Percentiles rank a stretch among this genome's conserved stretches.
Conservation (phyloP, 2,113 vertebrate genomes). For the Mirza zaza region DNA sequence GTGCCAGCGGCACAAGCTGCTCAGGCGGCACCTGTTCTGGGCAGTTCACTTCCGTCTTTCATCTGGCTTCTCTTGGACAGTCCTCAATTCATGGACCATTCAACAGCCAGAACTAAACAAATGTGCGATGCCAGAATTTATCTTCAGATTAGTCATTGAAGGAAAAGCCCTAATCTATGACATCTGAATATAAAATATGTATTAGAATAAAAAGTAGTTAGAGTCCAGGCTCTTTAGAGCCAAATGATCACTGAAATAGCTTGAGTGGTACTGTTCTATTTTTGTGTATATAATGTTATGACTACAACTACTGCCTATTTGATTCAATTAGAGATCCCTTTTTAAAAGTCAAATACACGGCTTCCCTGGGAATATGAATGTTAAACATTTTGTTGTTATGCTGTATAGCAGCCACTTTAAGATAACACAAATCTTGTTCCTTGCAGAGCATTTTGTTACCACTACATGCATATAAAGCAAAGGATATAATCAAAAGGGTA, state of each 20-base stretch:
- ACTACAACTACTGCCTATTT: background rate
- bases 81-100: background rate
- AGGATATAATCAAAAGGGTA: slow-evolving; percentile 35
- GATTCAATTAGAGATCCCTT: background rate
- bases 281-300: slow-evolving; percentile 9
- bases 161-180: background rate
- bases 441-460: background rate
- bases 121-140: background rate
- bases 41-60: background rate
- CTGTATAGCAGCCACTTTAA: background rate
- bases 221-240: background rate
- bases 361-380: slow-evolving; percentile 13
- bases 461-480: background rate
- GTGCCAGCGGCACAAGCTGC: background rate
- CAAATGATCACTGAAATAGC: background rate
- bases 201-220: background rate
- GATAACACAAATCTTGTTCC: slow-evolving; percentile 13
- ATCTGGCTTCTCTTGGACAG: background rate
- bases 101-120: background rate
- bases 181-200: background rate
- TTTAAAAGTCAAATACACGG: slow-evolving; percentile 34
- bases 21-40: background rate
- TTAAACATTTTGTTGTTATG: slow-evolving; percentile 26
- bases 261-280: background rate
- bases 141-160: background rate